These are phyloP conservation scores for Leptobrachium leishanense DNA, from an alignment of 2,113 vertebrate genomes.

Conservation along the genomic window DNA sequence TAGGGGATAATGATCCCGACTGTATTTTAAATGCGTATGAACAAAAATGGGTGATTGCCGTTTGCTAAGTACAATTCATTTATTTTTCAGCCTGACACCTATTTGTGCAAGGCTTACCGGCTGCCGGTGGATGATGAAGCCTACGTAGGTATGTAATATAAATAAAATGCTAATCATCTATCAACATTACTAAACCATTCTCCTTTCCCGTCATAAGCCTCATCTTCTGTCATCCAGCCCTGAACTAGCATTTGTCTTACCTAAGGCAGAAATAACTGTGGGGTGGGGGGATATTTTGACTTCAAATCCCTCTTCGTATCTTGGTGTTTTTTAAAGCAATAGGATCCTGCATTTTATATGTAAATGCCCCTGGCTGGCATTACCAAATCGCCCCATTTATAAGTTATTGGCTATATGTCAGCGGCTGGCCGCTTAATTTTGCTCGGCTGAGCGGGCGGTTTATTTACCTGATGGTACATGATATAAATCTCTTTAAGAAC, in stretches of 20 bases:
- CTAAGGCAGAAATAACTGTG: conserved; percentile 58
- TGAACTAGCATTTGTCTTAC: conserved; percentile 56
- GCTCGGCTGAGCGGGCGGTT: conserved; percentile 54
- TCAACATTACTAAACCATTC: conserved; percentile 49
- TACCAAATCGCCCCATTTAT: conserved; percentile 53
- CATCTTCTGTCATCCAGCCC: conserved; percentile 52
- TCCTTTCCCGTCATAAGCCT: conserved; percentile 49
- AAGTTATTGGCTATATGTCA: conserved; percentile 67
- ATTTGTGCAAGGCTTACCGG: conserved; percentile 84
- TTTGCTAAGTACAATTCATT: conserved; percentile 42
- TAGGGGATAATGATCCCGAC: conserved; percentile 28
- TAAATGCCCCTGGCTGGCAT: conserved; percentile 52
- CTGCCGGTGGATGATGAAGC: conserved; percentile 78
- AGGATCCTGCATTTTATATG: conserved; percentile 53
- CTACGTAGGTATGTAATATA: conserved; percentile 84
- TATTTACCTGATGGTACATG: conserved; percentile 54
- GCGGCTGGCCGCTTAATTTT: conserved; percentile 55
- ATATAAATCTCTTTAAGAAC: too few species aligned
- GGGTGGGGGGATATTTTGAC: not conserved
- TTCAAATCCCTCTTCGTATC: too few species aligned
- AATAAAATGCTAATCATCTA: conserved; percentile 25
- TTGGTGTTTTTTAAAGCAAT: conserved; percentile 34
- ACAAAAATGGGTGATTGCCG: conserved; percentile 7
- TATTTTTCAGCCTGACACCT: conserved; percentile 86
- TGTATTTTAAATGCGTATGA: conserved; percentile 15